These are phyloP conservation scores for Meiosimyza decipiens DNA, from an alignment of 2,888 invertebrate species.

Conservation along the genomic window DNA sequence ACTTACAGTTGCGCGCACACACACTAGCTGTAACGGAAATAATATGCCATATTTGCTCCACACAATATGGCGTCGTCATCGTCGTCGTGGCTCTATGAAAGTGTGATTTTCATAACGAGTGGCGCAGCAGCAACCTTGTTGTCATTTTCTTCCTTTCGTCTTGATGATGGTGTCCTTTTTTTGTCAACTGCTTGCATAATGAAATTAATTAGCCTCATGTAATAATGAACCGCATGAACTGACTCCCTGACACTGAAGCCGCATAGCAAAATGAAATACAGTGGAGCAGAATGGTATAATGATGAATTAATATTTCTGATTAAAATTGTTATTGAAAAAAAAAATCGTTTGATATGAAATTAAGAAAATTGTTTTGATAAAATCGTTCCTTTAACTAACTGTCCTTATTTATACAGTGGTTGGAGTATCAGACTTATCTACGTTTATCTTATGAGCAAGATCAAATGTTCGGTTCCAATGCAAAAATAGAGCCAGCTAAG, in stretches of 20 bases:
- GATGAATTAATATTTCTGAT: too few relatives aligned
- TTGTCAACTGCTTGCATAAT: conserved; percentile 44
- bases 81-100: background rate
- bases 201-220: conserved; percentile 62
- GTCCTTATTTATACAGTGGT: too few relatives aligned
- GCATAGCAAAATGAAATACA: background rate
- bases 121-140: conserved; percentile 11
- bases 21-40: background rate
- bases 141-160: background rate
- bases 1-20: background rate
- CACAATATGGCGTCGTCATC: conserved; percentile 21
- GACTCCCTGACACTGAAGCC: background rate
- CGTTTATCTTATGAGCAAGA: too few relatives aligned
- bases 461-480: too few relatives aligned
- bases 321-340: too few relatives aligned
- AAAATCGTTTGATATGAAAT: too few relatives aligned
- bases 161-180: background rate
- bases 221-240: conserved; percentile 50
- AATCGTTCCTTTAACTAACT: too few relatives aligned
- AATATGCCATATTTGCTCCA: conserved; percentile 29
- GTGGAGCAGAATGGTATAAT: background rate
- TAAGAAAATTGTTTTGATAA: too few relatives aligned
- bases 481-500: too few relatives aligned
- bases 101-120: conserved; percentile 25
- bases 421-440: too few relatives aligned